These are phyloP conservation scores for Hemibagrus wyckioides DNA, from an alignment of 2,113 vertebrate species.

Conservation along the genomic window DNA sequence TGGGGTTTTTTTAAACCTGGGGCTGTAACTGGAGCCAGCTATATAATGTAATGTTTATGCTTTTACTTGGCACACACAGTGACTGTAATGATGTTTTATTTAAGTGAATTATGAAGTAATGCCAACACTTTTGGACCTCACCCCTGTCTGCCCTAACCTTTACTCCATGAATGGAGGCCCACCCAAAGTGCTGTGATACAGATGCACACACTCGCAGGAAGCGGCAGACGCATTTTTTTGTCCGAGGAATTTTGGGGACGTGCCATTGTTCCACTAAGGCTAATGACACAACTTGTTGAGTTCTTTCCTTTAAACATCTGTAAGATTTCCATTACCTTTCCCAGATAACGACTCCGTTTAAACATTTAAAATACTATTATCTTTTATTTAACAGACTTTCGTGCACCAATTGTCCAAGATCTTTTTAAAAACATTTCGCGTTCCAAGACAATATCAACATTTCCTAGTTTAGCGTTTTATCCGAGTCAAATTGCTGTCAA, in stretches of 20 bases:
- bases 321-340: slow-evolving; percentile 15
- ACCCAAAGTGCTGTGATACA: slow-evolving; percentile 48
- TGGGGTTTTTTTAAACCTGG: slow-evolving; percentile 40
- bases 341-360: slow-evolving; percentile 33
- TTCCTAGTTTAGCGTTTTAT: not conserved
- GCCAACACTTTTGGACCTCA: slow-evolving; percentile 49
- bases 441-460: slow-evolving; percentile 15
- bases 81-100: slow-evolving; percentile 51
- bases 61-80: slow-evolving; percentile 40
- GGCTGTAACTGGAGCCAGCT: slow-evolving; percentile 28
- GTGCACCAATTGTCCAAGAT: slow-evolving; percentile 25
- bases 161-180: slow-evolving; percentile 43
- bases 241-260: slow-evolving; percentile 26
- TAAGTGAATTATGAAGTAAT: slow-evolving; percentile 54
- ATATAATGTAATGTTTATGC: slow-evolving; percentile 52
- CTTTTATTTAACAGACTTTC: slow-evolving; percentile 31
- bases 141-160: slow-evolving; percentile 32
- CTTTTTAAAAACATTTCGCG: not conserved
- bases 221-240: slow-evolving; percentile 27
- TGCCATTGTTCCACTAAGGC: slow-evolving; percentile 38
- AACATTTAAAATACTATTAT: slow-evolving; percentile 28
- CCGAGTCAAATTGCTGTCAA: slow-evolving; percentile 19
- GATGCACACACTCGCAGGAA: slow-evolving; percentile 30
- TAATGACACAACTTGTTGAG: slow-evolving; percentile 41
- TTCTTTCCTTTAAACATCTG: slow-evolving; percentile 33